Evolutionary conservation across 2,888 invertebrate species (phyloP).

Genomic region (Venustoraphidia nigricollis): DNA sequence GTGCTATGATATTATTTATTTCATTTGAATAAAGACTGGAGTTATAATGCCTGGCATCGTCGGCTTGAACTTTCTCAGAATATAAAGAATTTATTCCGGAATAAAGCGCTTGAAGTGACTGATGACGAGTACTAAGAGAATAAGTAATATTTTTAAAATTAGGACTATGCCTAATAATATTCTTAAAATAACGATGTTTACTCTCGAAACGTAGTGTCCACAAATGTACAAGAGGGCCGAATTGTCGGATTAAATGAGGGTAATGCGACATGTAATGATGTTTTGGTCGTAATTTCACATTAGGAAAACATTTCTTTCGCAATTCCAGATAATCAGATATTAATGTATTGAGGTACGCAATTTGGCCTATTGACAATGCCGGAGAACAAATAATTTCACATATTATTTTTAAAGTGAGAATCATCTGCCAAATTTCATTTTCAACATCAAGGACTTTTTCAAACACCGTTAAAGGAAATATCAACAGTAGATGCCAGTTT

Average conservation of each 20-base stretch:
- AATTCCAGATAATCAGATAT: not conserved
- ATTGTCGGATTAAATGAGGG: constrained; percentile 6
- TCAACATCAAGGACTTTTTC: no score
- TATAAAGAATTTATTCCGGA: constrained; percentile 1
- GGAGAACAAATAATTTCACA: no score
- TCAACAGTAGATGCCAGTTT: no score
- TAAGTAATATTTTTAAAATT: constrained; percentile 7
- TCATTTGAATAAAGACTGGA: no score
- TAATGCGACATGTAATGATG: constrained; percentile 10
- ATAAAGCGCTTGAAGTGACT: constrained; percentile 5
- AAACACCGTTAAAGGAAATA: no score
- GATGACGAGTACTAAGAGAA: constrained; percentile 7
- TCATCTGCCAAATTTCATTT: no score
- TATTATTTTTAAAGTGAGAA: no score
- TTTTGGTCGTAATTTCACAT: constrained; percentile 6
- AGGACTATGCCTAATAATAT: constrained; percentile 4
- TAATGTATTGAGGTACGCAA: no score
- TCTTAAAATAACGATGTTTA: constrained; percentile 10
- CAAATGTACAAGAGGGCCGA: constrained; percentile 9
- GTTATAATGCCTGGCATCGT: no score
- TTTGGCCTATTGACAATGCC: no score
- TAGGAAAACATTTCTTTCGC: not conserved
- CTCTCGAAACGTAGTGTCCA: constrained; percentile 10
- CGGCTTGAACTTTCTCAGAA: constrained; percentile 1
- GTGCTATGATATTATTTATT: no score